Evolutionary conservation across 2,888 invertebrate species (phyloP), one percentile per base, ranked within the genome.

Genomic region (Scaptomyza reducta): DNA sequence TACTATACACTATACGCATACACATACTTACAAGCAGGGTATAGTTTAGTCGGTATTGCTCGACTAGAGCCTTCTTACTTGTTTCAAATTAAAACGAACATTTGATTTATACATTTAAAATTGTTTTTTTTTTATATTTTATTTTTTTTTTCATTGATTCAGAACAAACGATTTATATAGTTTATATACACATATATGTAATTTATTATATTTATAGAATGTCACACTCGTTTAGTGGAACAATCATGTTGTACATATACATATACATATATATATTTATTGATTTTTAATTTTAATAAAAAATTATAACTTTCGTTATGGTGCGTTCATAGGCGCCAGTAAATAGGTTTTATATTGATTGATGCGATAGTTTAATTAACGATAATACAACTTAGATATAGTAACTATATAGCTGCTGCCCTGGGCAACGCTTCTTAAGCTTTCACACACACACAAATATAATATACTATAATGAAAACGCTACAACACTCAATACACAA

Each of bases 111-210:
- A 64, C 70, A 60, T 66, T 78, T 72, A 70, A 71, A 76, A 71
- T 70, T 4, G 6, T 1, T 35, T n/a, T 35, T 35, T 35, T 2
- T 38, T 38, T 7, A 7, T 38, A 14, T 38, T 3, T n/a, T n/a
- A n/a, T 31, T 70, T 82, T 81, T 82, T 82, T 85, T 81, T 85
- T 62, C 65, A 82, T 84, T 65, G 72, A 74, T 84, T 16, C 71
- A 74, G 70, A 79, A 81, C 77, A 81, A 81, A 81, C 79, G 66
- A 68, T 67, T 72, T 54, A 53, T 56, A 41, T 59, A 68, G 53
- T 64, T 71, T 6, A 22, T 4, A 45, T 9, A 25, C 6, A 13
- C n/a, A 10, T 9, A 38, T 25, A 54, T 31, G 3, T 18, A 13
- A 25, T 14, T 35, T 6, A 0, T 10, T 14, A 27, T 46, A 14